Evolutionary conservation across 2,113 vertebrate species (phyloP), one percentile per base, ranked within the genome.

Genomic region (Egretta garzetta): DNA sequence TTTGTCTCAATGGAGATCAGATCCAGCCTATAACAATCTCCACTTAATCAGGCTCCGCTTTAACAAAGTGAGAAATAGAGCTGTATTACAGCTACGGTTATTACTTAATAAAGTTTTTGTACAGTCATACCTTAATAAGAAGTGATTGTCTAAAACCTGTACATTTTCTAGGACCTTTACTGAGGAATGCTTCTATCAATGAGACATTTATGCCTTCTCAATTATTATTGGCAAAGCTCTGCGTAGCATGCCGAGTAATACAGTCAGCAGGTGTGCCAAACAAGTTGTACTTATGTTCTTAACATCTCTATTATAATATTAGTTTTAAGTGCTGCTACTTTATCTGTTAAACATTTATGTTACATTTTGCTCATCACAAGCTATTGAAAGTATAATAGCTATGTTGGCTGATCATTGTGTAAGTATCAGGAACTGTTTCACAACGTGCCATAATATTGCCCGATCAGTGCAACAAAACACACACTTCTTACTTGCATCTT

Each of bases 41-140:
- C 47, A 30, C 33, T 89, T 84, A 68, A 63, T 80, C 52, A 84
- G 53, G n/a, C 72, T 83, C 83, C 59, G 50, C 18, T 86, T 80
- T 84, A 91, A 87, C 50, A 71, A 84, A 77, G 76, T 74, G 73
- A 91, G 63, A 92, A 92, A 89, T 39, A 12, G 80, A 66, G 60
- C 16, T 55, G 27, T 53, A 62, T 75, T 86, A n/a, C 24, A 43
- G 56, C 33, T 90, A 41, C 50, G 10, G 37, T 82, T 89, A 64
- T 71, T 90, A 45, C 41, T 92, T 92, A 76, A 73, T 92, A 32
- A 86, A 90, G 60, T 85, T 88, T 92, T 92, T 90, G 88, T 80
- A 43, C n/a, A 47, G 62, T 68, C 8, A 2, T 74, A 73, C 41
- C 53, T 30, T 88, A 86, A 77, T 62, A 63, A 72, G 47, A 41